These are phyloP conservation scores for Hemistola chrysoprasaria DNA, from an alignment of 2,888 invertebrate species.

Conservation along the genomic window DNA sequence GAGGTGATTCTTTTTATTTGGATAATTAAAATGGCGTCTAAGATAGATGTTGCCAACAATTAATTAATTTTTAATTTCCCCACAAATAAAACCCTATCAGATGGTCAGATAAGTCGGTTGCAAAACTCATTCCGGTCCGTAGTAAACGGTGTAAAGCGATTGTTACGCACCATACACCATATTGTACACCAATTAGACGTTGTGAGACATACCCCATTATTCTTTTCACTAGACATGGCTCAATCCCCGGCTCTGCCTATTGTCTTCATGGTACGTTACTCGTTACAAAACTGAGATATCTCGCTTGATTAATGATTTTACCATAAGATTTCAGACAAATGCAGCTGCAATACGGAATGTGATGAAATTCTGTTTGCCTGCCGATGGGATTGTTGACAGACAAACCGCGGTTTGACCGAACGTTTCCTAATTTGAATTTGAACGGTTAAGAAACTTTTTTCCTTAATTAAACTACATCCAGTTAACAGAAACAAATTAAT, in stretches of 20 bases:
- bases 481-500: no score
- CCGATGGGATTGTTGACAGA: constrained; percentile 13
- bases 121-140: constrained; percentile 21
- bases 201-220: constrained; percentile 49
- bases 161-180: constrained; percentile 35
- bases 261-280: constrained; percentile 65
- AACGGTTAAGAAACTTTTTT: constrained; percentile 4
- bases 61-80: constrained; percentile 1
- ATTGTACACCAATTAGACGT: constrained; percentile 44
- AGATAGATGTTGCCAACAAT: not conserved
- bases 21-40: no score
- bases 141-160: constrained; percentile 56
- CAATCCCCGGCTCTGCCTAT: constrained; percentile 47
- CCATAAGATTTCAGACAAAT: constrained; percentile 66
- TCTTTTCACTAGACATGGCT: constrained; percentile 42
- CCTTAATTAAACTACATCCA: not conserved
- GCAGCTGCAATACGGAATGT: constrained; percentile 42
- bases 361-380: constrained; percentile 29
- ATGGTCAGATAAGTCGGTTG: constrained; percentile 13
- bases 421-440: constrained; percentile 13
- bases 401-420: constrained; percentile 5
- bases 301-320: constrained; percentile 74
- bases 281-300: constrained; percentile 59
- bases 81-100: constrained; percentile 4
- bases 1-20: not conserved